phyloP scores from a whole-genome alignment of 2,888 invertebrate genomes.

The Xylocampa areola region DNA sequence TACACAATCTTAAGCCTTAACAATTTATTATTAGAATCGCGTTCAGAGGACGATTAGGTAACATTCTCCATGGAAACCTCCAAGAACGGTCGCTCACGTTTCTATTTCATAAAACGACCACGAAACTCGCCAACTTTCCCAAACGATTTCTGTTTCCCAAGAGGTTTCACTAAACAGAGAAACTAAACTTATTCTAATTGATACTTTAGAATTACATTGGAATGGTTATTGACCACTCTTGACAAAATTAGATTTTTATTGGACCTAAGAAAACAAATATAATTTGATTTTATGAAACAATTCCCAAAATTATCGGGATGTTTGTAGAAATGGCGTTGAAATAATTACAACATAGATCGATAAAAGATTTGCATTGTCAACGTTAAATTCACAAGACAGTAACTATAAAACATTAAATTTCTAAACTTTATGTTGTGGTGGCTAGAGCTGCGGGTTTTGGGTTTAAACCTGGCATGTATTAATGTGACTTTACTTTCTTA shows the following conservation, averaged over 20 bases:
- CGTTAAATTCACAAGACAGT: too few relatives aligned
- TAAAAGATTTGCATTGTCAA: not conserved
- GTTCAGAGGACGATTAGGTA: slow-evolving; percentile 7
- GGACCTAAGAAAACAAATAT: slow-evolving; percentile 18
- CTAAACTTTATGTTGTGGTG: too few relatives aligned
- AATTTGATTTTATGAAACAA: slow-evolving; percentile 14
- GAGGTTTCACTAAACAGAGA: slow-evolving; percentile 25
- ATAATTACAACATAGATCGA: not conserved
- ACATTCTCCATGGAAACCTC: slow-evolving; percentile 19
- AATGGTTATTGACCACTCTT: slow-evolving; percentile 25
- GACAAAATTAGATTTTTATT: slow-evolving; percentile 9
- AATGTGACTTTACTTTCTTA: too few relatives aligned
- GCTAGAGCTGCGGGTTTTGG: too few relatives aligned
- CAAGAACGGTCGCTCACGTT: slow-evolving; percentile 19
- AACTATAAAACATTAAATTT: too few relatives aligned
- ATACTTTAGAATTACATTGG: slow-evolving; percentile 24
- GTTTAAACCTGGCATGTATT: too few relatives aligned
- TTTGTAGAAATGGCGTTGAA: not conserved
- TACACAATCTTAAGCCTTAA: slow-evolving; percentile 12
- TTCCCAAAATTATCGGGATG: not conserved
- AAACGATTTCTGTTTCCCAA: slow-evolving; percentile 27
- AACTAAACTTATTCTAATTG: slow-evolving; percentile 43
- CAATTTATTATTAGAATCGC: slow-evolving; percentile 7
- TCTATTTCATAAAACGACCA: slow-evolving; percentile 31
- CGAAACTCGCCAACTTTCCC: slow-evolving; percentile 33